Base-by-base conservation (phyloP, 92 coral and sea anemone species). In the Muricea muricata region DNA sequence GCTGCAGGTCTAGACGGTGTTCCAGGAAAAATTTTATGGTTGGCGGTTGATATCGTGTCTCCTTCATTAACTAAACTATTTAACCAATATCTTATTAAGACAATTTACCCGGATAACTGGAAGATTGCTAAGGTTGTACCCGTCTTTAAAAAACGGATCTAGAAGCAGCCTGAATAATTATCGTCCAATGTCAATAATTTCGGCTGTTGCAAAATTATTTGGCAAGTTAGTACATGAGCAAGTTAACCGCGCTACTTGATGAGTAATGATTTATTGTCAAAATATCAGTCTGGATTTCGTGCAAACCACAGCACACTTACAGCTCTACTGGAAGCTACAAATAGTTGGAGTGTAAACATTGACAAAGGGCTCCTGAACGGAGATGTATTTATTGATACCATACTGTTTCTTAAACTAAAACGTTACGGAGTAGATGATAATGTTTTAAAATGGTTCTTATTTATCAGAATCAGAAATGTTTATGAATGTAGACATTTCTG, bases 261-360 rank as follows among this genome's bases (percentile, higher is more conserved):
- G 23, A 52, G 60, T 33, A 70, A 29, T 31, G 76, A 70, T 37
- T 47, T 70, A 47, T 70, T 70, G 76, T 70, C 76, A 24, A 40
- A 70, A 70, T 70, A 70, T 70, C 76, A 70, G 35, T 70, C 76
- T 11, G 47, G 76, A 35, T 70, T 70, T 29, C 46, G 76, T 32
- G 17, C 76, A 70, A 70, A 70, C 23, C 76, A 70, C 76, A 70
- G 48, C 28, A 70, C 76, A 32, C 76, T 70, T 70, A 70, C 47
- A 32, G 76, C 76, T 30, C n/a, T 70, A 31, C 28, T 70, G 76
- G 76, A 70, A 29, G 29, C 76, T 47, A 70, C 47, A 15, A 70
- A 70, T 70, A 70, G 76, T 47, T 70, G 76, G 76, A 31, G 76
- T 70, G 76, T 70, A 33, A 70, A 70, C 35, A 70, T 70, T 70